These are phyloP conservation scores for Diplogasteroides magnus DNA, from an alignment of 1,140 invertebrate species.

Conservation along the genomic window DNA sequence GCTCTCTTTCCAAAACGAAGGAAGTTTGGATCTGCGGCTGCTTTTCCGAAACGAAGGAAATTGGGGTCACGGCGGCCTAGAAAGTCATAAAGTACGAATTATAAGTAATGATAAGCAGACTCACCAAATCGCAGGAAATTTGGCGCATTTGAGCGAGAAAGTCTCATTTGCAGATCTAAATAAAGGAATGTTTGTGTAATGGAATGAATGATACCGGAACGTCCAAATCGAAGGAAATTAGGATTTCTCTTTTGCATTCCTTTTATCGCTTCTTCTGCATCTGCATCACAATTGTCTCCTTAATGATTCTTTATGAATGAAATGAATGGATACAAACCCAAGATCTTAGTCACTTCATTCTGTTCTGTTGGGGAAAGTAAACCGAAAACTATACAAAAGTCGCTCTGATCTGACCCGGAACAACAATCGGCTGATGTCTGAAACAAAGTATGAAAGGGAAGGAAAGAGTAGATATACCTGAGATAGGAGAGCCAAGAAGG, in stretches of 20 bases:
- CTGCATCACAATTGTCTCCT: slow-evolving; percentile 37
- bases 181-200: slow-evolving; percentile 23
- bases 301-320: slow-evolving; percentile 1
- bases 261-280: slow-evolving; percentile 33
- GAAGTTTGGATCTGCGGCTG: slow-evolving; percentile 30
- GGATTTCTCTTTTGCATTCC: slow-evolving; percentile 48
- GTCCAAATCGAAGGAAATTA: slow-evolving; percentile 45
- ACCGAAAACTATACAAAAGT: slow-evolving; percentile 40
- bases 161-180: slow-evolving; percentile 2
- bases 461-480: background rate
- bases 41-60: slow-evolving; percentile 41
- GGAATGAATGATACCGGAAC: slow-evolving; percentile 25
- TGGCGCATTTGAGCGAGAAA: slow-evolving; percentile 28
- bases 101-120: background rate
- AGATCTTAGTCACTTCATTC: slow-evolving; percentile 28
- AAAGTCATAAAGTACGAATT: background rate
- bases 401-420: slow-evolving; percentile 23
- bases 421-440: slow-evolving; percentile 38
- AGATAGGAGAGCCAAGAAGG: background rate
- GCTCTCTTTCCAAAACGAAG: slow-evolving; percentile 37
- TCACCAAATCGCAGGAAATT: slow-evolving; percentile 36
- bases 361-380: slow-evolving; percentile 38
- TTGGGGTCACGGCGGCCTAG: slow-evolving; percentile 39
- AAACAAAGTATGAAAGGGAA: background rate
- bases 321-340: slow-evolving; percentile 8